Conservation (phyloP, 1,140 invertebrate genomes). For the Melitaea cinxia region DNA sequence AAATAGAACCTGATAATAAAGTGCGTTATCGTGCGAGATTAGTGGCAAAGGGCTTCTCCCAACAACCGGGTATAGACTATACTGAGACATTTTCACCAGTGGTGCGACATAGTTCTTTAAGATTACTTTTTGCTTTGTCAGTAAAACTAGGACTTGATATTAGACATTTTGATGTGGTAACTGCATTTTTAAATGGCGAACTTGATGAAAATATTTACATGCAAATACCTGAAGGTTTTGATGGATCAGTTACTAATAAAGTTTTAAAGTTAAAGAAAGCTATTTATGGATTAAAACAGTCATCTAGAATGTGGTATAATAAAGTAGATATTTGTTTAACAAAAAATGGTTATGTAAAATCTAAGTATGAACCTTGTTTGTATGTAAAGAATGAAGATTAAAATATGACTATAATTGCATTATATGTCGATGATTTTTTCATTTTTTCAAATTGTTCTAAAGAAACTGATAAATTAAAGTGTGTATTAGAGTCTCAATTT, state of each 20-base stretch:
- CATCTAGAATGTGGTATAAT: slow-evolving; percentile 55
- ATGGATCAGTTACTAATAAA: slow-evolving; percentile 26
- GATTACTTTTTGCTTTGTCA: neutral
- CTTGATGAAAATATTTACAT: slow-evolving; percentile 42
- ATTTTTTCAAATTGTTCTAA: slow-evolving; percentile 38
- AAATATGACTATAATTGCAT: slow-evolving; percentile 44
- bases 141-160: slow-evolving; percentile 30
- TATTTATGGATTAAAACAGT: slow-evolving; percentile 73
- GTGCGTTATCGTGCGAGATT: slow-evolving; percentile 17
- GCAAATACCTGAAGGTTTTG: slow-evolving; percentile 2
- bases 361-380: slow-evolving; percentile 45
- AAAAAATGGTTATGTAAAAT: slow-evolving; percentile 45
- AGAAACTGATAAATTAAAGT: slow-evolving; percentile 26
- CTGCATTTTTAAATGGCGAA: slow-evolving; percentile 71
- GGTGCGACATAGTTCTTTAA: neutral
- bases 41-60: slow-evolving; percentile 11
- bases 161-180: slow-evolving; percentile 49
- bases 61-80: neutral
- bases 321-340: slow-evolving; percentile 43
- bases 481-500: slow-evolving; percentile 11
- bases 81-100: neutral
- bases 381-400: slow-evolving; percentile 50
- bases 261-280: slow-evolving; percentile 54
- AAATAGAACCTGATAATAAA: slow-evolving; percentile 20
- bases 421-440: slow-evolving; percentile 40